Percentiles rank a stretch among this genome's conserved stretches.
These are phyloP conservation scores for Dryobota labecula DNA, from an alignment of 2,888 invertebrate species.

Conservation along the genomic window DNA sequence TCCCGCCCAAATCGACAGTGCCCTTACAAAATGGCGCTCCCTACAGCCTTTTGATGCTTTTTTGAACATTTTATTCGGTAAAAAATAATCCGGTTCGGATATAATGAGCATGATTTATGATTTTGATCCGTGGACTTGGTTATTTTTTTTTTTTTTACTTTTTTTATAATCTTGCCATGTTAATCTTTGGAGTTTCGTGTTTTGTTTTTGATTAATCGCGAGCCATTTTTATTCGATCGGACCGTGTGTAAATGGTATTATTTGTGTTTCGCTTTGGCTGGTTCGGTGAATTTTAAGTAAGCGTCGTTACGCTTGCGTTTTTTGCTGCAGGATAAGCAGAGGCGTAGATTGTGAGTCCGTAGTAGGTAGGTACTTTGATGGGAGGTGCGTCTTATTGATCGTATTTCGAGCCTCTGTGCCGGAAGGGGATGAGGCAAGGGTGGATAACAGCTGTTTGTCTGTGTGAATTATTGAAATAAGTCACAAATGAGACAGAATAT, in stretches of 20 bases:
- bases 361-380: background rate
- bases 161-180: conserved; percentile 84
- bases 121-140: conserved; percentile 83
- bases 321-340: conserved; percentile 13
- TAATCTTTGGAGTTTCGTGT: conserved; percentile 86
- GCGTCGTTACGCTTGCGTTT: background rate
- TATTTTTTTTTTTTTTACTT: conserved; percentile 79
- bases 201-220: conserved; percentile 85
- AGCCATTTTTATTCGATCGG: conserved; percentile 77
- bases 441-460: conserved; percentile 40
- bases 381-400: conserved; percentile 50
- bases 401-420: conserved; percentile 16
- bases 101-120: conserved; percentile 91
- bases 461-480: conserved; percentile 15
- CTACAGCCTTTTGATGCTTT: conserved; percentile 89
- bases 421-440: conserved; percentile 30
- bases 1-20: conserved; percentile 85
- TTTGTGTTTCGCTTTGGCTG: conserved; percentile 40
- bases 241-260: conserved; percentile 55
- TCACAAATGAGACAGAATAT: background rate
- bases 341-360: background rate
- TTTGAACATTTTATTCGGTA: conserved; percentile 89
- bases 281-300: conserved; percentile 44
- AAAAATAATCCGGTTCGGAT: conserved; percentile 90
- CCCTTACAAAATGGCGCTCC: conserved; percentile 90